Conservation (phyloP, 2,888 invertebrate species). For the Rambutsinella grinnellia region DNA sequence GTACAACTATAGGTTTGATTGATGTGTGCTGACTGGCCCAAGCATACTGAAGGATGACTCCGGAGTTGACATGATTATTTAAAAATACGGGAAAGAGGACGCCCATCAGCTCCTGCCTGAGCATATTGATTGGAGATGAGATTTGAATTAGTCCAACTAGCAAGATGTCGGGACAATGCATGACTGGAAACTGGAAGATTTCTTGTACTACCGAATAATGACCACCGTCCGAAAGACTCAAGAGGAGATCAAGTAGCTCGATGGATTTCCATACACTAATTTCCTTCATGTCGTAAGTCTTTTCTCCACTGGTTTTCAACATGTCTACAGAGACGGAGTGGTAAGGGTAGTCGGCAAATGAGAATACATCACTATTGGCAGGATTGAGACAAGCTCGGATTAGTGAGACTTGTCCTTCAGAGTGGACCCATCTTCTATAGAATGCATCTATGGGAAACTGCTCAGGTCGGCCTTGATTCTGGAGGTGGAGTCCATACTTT, state of each 20-base stretch:
- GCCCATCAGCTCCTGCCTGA: slow-evolving; percentile 88
- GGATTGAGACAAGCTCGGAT: slow-evolving; percentile 85
- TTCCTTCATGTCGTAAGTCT: slow-evolving; percentile 85
- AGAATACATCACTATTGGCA: slow-evolving; percentile 88
- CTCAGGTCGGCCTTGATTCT: slow-evolving; percentile 78
- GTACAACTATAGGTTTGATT: slow-evolving; percentile 89
- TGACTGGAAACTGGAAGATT: slow-evolving; percentile 90
- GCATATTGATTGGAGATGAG: slow-evolving; percentile 81
- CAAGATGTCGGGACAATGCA: slow-evolving; percentile 95
- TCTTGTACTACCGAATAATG: slow-evolving; percentile 87
- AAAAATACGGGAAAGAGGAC: slow-evolving; percentile 93
- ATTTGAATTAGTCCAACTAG: slow-evolving; percentile 91
- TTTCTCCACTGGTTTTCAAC: slow-evolving; percentile 94
- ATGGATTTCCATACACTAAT: slow-evolving; percentile 93
- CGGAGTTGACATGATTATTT: slow-evolving; percentile 96
- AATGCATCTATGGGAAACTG: slow-evolving; percentile 89
- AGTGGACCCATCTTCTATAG: slow-evolving; percentile 92
- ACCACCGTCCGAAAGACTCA: slow-evolving; percentile 90
- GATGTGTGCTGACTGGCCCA: slow-evolving; percentile 78
- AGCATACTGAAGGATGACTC: slow-evolving; percentile 94
- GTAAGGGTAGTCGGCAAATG: slow-evolving; percentile 92
- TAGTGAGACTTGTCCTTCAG: slow-evolving; percentile 91
- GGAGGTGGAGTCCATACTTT: slow-evolving; percentile 83
- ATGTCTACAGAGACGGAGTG: slow-evolving; percentile 89
- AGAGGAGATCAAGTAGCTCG: slow-evolving; percentile 88